phyloP scores from a whole-genome alignment of 64 coral and sea anemone genomes.

The Orbicella faveolata region DNA sequence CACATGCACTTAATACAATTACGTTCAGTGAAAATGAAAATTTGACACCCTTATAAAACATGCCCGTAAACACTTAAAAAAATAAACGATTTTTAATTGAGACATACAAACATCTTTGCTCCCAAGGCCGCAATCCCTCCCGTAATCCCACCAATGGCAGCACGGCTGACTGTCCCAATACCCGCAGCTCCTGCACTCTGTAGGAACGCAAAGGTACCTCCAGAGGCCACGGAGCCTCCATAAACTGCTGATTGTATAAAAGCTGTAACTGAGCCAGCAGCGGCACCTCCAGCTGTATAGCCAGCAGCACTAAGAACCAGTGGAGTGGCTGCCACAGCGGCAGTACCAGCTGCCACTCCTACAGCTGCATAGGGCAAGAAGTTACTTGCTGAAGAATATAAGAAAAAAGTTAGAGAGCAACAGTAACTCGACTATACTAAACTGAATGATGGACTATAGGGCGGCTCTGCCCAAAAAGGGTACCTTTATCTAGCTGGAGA shows the following conservation, averaged over 20 bases:
- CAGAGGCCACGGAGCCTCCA: conserved; percentile 47
- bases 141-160: conserved; percentile 17
- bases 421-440: too few relatives aligned
- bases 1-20: too few relatives aligned
- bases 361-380: neutral
- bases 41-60: too few relatives aligned
- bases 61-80: neutral
- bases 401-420: too few relatives aligned
- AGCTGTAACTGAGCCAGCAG: conserved; percentile 49
- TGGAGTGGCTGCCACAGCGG: conserved; percentile 3
- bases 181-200: conserved; percentile 71
- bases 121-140: neutral
- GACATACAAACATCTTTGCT: neutral
- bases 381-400: too few relatives aligned
- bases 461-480: too few relatives aligned
- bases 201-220: conserved; percentile 24
- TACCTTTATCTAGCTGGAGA: too few relatives aligned
- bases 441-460: too few relatives aligned
- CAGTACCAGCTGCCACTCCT: conserved; percentile 9
- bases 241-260: conserved; percentile 49
- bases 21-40: too few relatives aligned
- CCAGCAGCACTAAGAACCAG: conserved; percentile 26
- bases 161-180: neutral
- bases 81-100: neutral
- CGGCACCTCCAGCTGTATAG: conserved; percentile 39